Percentiles rank a stretch among this genome's conserved stretches.
Conservation (phyloP, 2,797 vertebrate genomes). For the Acrocephalus scirpaceus region DNA sequence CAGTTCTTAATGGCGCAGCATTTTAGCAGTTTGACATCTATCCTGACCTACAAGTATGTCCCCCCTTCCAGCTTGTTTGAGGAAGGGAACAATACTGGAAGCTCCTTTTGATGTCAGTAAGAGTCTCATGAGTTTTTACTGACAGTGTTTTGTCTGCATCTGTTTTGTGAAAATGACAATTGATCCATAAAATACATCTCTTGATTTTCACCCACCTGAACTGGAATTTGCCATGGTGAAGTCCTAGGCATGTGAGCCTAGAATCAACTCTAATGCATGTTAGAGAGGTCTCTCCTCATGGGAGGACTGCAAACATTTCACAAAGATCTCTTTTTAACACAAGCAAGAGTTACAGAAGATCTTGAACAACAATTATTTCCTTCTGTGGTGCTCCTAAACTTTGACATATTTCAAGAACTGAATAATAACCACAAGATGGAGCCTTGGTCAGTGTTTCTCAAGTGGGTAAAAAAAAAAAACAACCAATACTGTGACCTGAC, state of each 20-base stretch:
- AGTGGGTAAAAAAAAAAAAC: not conserved
- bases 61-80: not conserved
- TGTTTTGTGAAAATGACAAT: not conserved
- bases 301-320: not conserved
- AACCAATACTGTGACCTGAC: not conserved
- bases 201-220: not conserved
- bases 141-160: not conserved
- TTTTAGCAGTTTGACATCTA: not conserved
- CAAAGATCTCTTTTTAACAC: not conserved
- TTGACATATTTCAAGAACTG: not conserved
- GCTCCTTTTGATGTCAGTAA: not conserved
- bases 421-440: constrained; percentile 64
- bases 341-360: not conserved
- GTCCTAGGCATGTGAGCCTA: not conserved
- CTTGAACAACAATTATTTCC: not conserved
- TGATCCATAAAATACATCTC: not conserved
- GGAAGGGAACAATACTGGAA: not conserved
- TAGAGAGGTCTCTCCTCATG: not conserved
- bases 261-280: not conserved
- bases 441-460: not conserved
- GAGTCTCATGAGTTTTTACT: not conserved
- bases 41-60: not conserved
- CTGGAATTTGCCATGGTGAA: too few relatives aligned
- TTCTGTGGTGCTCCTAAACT: not conserved
- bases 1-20: rapidly evolving